These are phyloP conservation scores for Periparus ater DNA, from an alignment of 2,797 vertebrate genomes.

Conservation along the genomic window DNA sequence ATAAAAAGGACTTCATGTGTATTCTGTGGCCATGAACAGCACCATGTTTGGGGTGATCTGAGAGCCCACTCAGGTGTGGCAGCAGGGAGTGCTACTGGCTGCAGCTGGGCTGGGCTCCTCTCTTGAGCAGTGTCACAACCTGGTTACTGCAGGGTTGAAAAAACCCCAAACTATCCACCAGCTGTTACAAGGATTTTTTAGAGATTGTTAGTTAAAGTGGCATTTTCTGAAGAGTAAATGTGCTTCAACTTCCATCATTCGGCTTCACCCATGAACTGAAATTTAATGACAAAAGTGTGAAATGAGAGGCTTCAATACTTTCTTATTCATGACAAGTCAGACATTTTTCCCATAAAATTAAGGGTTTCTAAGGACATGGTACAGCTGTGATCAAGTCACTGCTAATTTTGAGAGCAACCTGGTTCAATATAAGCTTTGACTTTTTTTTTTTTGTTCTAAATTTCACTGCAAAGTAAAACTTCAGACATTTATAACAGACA, in stretches of 20 bases:
- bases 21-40: background rate
- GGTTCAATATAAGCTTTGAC: background rate
- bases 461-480: background rate
- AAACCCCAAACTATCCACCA: accelerated
- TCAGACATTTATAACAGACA: background rate
- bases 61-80: background rate
- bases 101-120: background rate
- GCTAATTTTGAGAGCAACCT: background rate
- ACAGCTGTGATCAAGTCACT: background rate
- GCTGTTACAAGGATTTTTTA: background rate
- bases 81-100: background rate
- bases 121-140: accelerated
- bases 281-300: background rate
- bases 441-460: background rate
- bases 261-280: background rate
- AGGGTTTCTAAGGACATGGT: background rate
- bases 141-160: background rate
- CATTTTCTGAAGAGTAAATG: background rate
- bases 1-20: accelerated
- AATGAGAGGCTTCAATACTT: background rate
- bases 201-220: background rate
- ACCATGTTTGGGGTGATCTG: no score
- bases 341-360: background rate
- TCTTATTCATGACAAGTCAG: background rate
- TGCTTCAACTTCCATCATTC: background rate